Conservation (phyloP, 2,113 vertebrate genomes). For the Catharus minimus region DNA sequence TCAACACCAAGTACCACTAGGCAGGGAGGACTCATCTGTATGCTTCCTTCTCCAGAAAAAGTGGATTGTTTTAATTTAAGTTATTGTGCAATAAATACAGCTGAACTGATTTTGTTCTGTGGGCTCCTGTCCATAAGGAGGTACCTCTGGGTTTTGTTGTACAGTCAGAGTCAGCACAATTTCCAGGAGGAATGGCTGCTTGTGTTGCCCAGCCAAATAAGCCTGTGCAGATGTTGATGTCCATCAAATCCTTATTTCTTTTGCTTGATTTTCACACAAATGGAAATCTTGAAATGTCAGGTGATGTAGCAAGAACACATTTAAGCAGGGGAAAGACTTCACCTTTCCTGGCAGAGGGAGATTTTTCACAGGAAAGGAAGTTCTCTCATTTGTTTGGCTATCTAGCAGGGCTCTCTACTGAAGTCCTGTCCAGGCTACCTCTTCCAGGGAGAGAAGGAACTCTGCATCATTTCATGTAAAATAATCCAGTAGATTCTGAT, state of each 20-base stretch:
- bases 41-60: constrained; percentile 44
- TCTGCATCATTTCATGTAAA: constrained; percentile 53
- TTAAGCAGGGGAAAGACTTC: background rate
- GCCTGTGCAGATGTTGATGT: constrained; percentile 63
- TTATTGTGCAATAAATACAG: background rate
- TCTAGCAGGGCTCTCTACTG: background rate
- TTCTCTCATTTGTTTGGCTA: background rate
- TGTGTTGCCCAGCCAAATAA: background rate
- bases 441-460: background rate
- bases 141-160: background rate
- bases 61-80: constrained; percentile 63
- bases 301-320: constrained; percentile 25
- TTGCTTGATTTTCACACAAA: constrained; percentile 30
- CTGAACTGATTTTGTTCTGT: background rate
- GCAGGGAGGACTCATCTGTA: constrained; percentile 16
- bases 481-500: constrained; percentile 49
- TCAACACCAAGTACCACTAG: constrained; percentile 65
- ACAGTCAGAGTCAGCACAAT: background rate
- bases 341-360: background rate
- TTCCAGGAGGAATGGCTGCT: background rate
- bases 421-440: background rate
- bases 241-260: constrained; percentile 20
- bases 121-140: background rate
- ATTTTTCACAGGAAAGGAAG: background rate
- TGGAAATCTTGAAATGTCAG: constrained; percentile 45